Evolutionary conservation across 2,113 vertebrate genomes (phyloP), one percentile per base, ranked within the genome.

Genomic region (Mirza zaza): DNA sequence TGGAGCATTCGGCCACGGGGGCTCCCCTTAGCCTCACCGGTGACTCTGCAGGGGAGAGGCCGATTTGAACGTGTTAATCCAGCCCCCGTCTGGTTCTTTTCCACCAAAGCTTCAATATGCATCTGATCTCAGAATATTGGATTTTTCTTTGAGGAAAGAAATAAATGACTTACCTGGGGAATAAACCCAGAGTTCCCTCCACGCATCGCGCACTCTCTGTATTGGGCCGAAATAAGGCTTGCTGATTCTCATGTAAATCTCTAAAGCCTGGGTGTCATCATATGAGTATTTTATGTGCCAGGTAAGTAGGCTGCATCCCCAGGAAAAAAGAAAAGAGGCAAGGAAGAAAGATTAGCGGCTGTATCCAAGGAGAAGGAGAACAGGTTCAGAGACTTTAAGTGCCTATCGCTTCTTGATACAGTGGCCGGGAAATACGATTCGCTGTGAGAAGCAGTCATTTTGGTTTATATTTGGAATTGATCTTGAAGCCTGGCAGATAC

Each of bases 91-190:
- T 97, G 87, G 52, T 94, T 84, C 97, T 95, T 97, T 97, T 96
- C 94, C 88, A 95, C 94, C 93, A 94, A 97, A 98, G 98, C 98
- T 98, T 97, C 98, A 98, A 97, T 98, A 98, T 98, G 97, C 98
- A 98, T 98, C 98, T 98, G 98, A 98, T 98, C 98, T 98, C 98
- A 98, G 98, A 97, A 98, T 99, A 98, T 99, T 98, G 98, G 97
- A 99, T 99, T 98, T 98, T 98, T 98, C 98, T 98, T 98, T 98
- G 98, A 98, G 98, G 96, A 98, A 98, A 98, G 98, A 98, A 99
- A 98, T 98, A 99, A 98, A 98, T 98, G 61, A 98, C 98, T 98
- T 98, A 98, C 93, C 98, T 98, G 97, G 98, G 98, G 98, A 98
- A 98, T 98, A 98, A 98, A 97, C 98, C 95, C 94, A 79, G 97